A percentile compares a stretch with the other conserved stretches of the same genome.
Conservation (phyloP, 2,797 vertebrate species). For the Caiman crocodilus region DNA sequence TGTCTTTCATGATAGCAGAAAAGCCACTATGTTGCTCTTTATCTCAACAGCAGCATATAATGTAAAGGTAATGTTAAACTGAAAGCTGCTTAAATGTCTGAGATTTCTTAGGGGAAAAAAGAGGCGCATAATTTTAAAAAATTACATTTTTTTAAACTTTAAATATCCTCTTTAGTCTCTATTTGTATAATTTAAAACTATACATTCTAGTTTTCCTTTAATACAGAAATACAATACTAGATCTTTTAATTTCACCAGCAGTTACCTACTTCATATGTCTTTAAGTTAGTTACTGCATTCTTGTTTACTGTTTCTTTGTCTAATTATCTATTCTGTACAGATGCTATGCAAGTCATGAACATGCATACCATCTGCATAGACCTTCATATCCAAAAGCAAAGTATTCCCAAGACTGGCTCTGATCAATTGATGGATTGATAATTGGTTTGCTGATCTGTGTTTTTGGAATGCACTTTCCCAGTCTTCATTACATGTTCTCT, state of each 20-base stretch:
- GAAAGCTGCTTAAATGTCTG: background rate
- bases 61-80: background rate
- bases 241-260: conserved; percentile 14
- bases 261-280: background rate
- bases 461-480: background rate
- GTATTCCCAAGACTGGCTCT: conserved; percentile 63
- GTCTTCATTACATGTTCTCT: background rate
- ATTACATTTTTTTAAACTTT: background rate
- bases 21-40: background rate
- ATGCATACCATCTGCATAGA: conserved; percentile 57
- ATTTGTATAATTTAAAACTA: too few species aligned
- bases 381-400: conserved; percentile 65
- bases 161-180: background rate
- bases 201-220: background rate
- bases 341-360: conserved; percentile 62
- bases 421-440: conserved; percentile 70
- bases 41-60: background rate
- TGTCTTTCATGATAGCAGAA: background rate
- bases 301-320: conserved; percentile 9
- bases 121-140: background rate
- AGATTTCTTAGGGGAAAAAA: background rate
- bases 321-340: conserved; percentile 72
- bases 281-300: background rate
- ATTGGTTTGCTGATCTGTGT: conserved; percentile 51
- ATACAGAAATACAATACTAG: background rate